A percentile compares a stretch with the other conserved stretches of the same genome.
Evolutionary conservation across 2,888 invertebrate genomes (phyloP).

Genomic region (Sarcophaga subvicina): DNA sequence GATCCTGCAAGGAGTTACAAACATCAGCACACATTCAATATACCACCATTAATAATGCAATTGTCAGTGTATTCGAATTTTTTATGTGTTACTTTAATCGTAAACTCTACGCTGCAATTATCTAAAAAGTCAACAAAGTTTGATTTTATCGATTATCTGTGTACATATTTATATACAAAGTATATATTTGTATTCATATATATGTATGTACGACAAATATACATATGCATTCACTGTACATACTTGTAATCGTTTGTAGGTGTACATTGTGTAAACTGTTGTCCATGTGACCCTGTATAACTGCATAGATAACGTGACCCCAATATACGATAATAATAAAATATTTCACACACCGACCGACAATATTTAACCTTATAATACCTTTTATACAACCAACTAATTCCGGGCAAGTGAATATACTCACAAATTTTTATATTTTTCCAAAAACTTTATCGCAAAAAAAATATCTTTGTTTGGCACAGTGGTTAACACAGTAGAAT

Average conservation of each 20-base stretch:
- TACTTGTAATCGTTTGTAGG: not conserved
- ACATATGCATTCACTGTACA: not conserved
- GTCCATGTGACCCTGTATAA: not conserved
- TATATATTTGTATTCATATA: not conserved
- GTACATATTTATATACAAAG: not conserved
- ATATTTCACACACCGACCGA: conserved; percentile 54
- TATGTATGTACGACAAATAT: not conserved
- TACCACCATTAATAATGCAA: not conserved
- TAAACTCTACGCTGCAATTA: conserved; percentile 55
- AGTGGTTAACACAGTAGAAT: too few species aligned
- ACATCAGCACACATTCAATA: too few species aligned
- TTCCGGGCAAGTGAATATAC: conserved; percentile 34
- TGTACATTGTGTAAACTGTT: not conserved
- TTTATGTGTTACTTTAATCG: conserved; percentile 34
- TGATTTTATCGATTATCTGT: conserved; percentile 43
- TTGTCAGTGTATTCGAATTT: not conserved
- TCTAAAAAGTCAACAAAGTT: conserved; percentile 51
- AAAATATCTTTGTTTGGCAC: too few species aligned
- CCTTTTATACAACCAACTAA: conserved; percentile 46
- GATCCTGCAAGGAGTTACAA: too few species aligned
- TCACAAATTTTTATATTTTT: not conserved
- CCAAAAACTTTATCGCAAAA: too few species aligned
- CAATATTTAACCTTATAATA: conserved; percentile 53
- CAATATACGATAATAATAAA: conserved; percentile 61
- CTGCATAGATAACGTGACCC: conserved; percentile 52